phyloP scores from a whole-genome alignment of 2,113 vertebrate genomes.

The Tringa solitaria region DNA sequence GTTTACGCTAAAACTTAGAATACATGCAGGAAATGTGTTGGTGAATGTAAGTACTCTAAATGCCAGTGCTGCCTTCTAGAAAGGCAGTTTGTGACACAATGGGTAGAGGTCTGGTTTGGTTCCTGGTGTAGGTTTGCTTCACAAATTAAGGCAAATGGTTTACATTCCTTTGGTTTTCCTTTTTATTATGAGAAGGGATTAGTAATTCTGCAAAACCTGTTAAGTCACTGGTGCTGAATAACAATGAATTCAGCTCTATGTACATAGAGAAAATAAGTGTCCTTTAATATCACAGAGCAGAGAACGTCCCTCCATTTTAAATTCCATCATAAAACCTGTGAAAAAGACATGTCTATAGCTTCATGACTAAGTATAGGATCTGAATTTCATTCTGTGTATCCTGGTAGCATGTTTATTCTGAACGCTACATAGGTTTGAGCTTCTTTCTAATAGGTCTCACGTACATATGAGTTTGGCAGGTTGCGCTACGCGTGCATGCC shows the following conservation, averaged over 20 bases:
- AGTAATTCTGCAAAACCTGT: not conserved
- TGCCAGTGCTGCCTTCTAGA: not conserved
- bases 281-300: not conserved
- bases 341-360: not conserved
- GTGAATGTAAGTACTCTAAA: not conserved
- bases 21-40: not conserved
- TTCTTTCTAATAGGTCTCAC: not conserved
- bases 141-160: not conserved
- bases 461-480: not conserved
- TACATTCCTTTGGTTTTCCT: not conserved
- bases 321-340: not conserved
- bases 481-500: not conserved
- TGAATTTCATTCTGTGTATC: not conserved
- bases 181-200: not conserved
- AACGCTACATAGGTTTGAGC: not conserved
- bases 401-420: not conserved
- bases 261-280: not conserved
- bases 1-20: not conserved
- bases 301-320: not conserved
- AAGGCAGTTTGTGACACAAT: not conserved
- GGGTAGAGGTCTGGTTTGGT: not conserved
- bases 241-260: not conserved
- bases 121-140: not conserved
- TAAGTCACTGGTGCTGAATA: not conserved
- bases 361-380: not conserved